Conservation (phyloP, 2,888 invertebrate genomes). For the Pammene fasciana region DNA sequence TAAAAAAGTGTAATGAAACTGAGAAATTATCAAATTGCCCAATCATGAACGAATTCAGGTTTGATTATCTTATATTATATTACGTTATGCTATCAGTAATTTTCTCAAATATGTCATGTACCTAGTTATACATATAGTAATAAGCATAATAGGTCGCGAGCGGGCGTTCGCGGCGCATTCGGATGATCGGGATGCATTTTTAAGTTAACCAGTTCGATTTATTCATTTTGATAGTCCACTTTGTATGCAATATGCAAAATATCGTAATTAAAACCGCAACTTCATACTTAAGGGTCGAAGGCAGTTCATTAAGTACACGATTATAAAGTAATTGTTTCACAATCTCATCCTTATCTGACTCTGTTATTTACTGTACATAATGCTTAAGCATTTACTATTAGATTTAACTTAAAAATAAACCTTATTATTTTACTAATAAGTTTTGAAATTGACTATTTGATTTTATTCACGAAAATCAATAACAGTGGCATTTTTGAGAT, state of each 20-base stretch:
- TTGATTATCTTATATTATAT: too few species aligned
- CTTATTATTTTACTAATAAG: neutral
- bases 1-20: too few species aligned
- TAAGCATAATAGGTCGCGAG: too few species aligned
- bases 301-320: conserved; percentile 12
- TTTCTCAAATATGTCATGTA: too few species aligned
- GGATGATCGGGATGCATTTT: too few species aligned
- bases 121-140: too few species aligned
- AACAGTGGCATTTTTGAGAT: conserved; percentile 38
- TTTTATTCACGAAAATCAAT: conserved; percentile 37
- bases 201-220: neutral
- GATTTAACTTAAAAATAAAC: neutral
- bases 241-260: conserved; percentile 15
- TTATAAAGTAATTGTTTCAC: conserved; percentile 33
- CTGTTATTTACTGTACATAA: conserved; percentile 18
- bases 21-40: too few species aligned
- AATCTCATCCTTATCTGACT: conserved; percentile 26
- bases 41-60: too few species aligned
- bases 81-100: too few species aligned
- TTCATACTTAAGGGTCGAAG: neutral
- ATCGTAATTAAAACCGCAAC: conserved; percentile 14
- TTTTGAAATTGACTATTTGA: neutral
- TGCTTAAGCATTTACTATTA: conserved; percentile 1
- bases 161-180: too few species aligned
- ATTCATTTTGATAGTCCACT: neutral